Conservation (phyloP, 2,113 vertebrate species). For the Nothocercus nigrocapillus region DNA sequence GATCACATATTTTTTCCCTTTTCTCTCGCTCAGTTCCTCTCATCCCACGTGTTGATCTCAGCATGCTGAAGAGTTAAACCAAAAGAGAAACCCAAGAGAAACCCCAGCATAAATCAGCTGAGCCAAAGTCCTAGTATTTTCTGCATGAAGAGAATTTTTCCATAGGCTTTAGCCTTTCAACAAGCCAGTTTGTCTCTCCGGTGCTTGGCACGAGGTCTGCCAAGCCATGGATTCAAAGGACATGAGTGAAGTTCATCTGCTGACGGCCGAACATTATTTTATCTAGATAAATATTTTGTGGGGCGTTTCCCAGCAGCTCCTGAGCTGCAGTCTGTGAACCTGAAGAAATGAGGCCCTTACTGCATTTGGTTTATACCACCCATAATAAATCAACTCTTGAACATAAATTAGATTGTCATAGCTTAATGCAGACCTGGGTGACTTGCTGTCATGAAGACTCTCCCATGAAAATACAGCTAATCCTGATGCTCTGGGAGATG, state of each 20-base stretch:
- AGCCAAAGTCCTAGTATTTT: background rate
- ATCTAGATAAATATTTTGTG: slow-evolving; percentile 18
- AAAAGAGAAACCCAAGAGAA: background rate
- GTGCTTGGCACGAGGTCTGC: background rate
- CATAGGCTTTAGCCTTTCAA: background rate
- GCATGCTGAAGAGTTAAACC: background rate
- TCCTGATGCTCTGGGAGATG: background rate
- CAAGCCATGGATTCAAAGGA: background rate
- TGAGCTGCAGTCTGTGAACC: background rate
- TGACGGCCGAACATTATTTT: background rate
- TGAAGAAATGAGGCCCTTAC: background rate
- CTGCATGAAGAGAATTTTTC: background rate
- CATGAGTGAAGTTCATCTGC: background rate
- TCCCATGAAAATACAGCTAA: background rate
- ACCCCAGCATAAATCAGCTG: background rate
- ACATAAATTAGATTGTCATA: background rate
- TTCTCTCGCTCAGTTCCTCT: background rate
- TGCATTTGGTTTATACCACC: background rate
- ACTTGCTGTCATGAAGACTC: background rate
- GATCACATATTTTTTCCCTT: background rate
- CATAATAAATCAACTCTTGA: background rate
- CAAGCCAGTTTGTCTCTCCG: background rate
- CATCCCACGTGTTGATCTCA: background rate
- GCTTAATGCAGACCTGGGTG: background rate
- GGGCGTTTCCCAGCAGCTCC: slow-evolving; percentile 35